These are phyloP conservation scores for Eubasilissa splendida DNA, from an alignment of 2,888 invertebrate species.

Conservation along the genomic window DNA sequence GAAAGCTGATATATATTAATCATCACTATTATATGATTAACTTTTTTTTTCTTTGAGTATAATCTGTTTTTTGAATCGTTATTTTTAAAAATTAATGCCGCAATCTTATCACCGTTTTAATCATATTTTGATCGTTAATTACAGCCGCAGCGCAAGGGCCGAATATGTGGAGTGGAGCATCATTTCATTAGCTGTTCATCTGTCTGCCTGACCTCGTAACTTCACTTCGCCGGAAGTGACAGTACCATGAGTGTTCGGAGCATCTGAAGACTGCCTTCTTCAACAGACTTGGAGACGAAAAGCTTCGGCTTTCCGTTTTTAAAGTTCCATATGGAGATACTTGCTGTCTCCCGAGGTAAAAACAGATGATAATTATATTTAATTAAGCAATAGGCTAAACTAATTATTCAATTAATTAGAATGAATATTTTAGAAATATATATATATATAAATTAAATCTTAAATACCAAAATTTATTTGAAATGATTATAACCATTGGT, in stretches of 20 bases:
- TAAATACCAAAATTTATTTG: too few relatives aligned
- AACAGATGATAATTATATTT: too few relatives aligned
- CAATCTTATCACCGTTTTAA: neutral
- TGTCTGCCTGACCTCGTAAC: slow-evolving; percentile 29
- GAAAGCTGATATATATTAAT: too few relatives aligned
- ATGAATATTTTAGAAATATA: too few relatives aligned
- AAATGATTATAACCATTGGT: too few relatives aligned
- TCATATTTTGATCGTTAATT: neutral
- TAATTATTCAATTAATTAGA: too few relatives aligned
- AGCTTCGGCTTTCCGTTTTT: slow-evolving; percentile 25
- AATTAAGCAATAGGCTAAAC: too few relatives aligned
- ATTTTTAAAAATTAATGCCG: neutral
- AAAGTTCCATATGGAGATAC: neutral
- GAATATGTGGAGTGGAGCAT: neutral
- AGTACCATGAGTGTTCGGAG: slow-evolving; percentile 8
- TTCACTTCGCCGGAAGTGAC: slow-evolving; percentile 43
- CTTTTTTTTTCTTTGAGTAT: too few relatives aligned
- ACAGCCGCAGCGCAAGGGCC: neutral
- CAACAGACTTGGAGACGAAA: slow-evolving; percentile 35
- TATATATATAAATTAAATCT: too few relatives aligned
- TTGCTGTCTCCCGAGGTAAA: slow-evolving; percentile 7
- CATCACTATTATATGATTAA: too few relatives aligned
- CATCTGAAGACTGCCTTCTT: slow-evolving; percentile 7
- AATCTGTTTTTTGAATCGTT: neutral
- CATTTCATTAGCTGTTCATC: slow-evolving; percentile 5